Evolutionary conservation across 2,797 vertebrate species (phyloP).

Genomic region (Aldrovandia affinis): DNA sequence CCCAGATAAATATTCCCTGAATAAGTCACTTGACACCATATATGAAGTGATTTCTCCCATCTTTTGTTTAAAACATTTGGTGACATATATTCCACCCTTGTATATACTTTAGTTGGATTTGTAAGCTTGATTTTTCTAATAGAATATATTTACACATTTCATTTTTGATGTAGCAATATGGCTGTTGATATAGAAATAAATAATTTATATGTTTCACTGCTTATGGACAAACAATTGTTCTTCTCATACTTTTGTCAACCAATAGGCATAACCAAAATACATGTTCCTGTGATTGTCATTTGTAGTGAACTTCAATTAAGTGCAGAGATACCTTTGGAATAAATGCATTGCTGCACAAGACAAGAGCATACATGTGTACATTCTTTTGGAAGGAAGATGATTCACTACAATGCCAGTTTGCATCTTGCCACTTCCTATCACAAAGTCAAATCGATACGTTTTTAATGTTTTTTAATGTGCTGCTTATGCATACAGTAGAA

Average conservation of each 20-base stretch:
- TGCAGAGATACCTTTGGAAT: neutral
- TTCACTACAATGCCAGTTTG: neutral
- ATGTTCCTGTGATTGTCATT: neutral
- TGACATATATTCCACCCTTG: neutral
- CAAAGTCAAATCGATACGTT: neutral
- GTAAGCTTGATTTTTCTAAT: neutral
- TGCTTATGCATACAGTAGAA: neutral
- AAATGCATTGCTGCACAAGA: neutral
- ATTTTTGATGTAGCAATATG: too few species aligned
- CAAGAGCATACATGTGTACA: neutral
- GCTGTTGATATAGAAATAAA: too few species aligned
- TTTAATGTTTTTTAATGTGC: neutral
- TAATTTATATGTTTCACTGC: too few species aligned
- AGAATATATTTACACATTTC: neutral
- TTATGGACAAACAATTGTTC: too few species aligned
- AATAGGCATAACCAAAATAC: too few species aligned
- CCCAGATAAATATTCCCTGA: neutral
- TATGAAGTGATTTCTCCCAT: neutral
- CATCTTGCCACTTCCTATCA: neutral
- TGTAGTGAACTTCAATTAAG: neutral
- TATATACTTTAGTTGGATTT: neutral
- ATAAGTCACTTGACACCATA: neutral
- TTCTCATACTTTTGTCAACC: too few species aligned
- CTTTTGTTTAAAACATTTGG: neutral
- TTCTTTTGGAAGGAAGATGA: neutral